Conservation (phyloP, 2,797 vertebrate species). For the Pangasius larnaudii region DNA sequence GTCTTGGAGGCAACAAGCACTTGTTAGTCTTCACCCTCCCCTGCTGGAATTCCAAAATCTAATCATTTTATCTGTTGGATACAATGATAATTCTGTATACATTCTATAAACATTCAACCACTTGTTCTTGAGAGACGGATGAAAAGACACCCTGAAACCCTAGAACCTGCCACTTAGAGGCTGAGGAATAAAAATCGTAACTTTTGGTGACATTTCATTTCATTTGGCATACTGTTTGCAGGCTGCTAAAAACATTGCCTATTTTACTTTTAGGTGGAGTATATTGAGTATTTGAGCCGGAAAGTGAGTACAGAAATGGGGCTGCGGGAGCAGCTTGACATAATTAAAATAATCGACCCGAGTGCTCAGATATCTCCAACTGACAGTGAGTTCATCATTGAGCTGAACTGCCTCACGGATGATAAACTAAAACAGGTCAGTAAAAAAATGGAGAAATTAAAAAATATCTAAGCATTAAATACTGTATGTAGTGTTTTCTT, state of each 20-base stretch:
- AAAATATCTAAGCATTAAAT: background rate
- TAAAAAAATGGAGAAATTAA: background rate
- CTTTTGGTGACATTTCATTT: background rate
- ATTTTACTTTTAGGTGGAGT: conserved; percentile 86
- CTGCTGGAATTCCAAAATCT: background rate
- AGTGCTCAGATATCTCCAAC: conserved; percentile 97
- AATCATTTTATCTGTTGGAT: background rate
- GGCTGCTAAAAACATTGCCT: background rate
- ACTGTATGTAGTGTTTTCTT: background rate
- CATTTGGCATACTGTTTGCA: background rate
- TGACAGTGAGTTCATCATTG: conserved; percentile 99
- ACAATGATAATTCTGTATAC: background rate
- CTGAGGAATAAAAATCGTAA: background rate
- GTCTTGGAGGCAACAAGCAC: no score
- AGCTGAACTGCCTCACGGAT: conserved; percentile 97
- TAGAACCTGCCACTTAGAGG: background rate
- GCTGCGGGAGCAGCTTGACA: conserved; percentile 96
- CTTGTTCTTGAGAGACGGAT: background rate
- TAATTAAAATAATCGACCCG: conserved; percentile 99
- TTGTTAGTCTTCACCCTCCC: background rate
- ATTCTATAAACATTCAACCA: background rate
- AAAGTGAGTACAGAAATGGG: conserved; percentile 99
- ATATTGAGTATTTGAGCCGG: conserved; percentile 97
- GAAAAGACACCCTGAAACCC: background rate
- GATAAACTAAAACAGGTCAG: conserved; percentile 96